These are phyloP conservation scores for Tinamus major DNA, from an alignment of 2,797 vertebrate genomes.

Conservation along the genomic window DNA sequence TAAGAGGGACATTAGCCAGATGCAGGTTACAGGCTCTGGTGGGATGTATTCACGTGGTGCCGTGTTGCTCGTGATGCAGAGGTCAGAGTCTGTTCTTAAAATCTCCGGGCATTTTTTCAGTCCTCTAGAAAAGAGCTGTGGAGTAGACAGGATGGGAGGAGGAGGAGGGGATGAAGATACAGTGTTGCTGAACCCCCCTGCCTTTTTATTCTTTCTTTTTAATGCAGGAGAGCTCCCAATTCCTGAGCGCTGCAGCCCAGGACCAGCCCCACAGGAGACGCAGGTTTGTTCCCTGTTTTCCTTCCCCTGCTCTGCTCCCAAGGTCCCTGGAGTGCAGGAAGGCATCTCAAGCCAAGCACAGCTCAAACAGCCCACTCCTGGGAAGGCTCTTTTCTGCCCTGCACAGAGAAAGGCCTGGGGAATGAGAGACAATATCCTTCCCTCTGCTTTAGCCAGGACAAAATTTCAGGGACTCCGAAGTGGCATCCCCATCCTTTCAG, in stretches of 20 bases:
- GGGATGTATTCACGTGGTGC: neutral
- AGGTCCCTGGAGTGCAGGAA: neutral
- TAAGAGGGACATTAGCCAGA: neutral
- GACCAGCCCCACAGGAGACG: neutral
- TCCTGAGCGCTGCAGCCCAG: neutral
- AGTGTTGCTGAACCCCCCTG: neutral
- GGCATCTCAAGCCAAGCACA: neutral
- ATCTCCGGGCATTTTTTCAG: neutral
- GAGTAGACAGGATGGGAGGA: neutral
- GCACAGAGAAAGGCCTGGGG: neutral
- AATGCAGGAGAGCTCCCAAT: conserved; percentile 24
- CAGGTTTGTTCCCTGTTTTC: conserved; percentile 22
- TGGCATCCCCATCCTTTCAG: neutral
- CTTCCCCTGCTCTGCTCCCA: neutral
- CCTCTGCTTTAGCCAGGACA: neutral
- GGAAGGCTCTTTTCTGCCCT: neutral
- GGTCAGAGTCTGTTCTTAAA: neutral
- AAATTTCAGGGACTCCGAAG: neutral
- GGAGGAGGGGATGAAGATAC: neutral
- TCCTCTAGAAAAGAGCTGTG: neutral
- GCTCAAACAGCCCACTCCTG: neutral
- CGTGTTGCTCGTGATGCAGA: neutral
- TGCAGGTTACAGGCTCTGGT: neutral
- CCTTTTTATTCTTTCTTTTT: neutral
- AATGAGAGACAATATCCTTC: neutral